phyloP scores from a whole-genome alignment of 1,140 invertebrate species.

The Cydia fagiglandana region DNA sequence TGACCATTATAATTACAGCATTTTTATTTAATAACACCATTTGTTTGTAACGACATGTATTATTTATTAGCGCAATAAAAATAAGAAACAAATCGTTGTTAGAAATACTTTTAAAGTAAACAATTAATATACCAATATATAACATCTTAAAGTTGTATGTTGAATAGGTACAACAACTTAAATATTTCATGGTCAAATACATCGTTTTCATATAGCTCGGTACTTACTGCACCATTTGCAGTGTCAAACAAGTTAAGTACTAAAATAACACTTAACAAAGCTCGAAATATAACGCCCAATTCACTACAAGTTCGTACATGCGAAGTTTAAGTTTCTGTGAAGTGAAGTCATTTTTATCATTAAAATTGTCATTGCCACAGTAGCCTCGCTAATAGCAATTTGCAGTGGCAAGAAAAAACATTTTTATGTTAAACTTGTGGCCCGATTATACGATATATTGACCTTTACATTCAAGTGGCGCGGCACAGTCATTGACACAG shows the following conservation, averaged over 20 bases:
- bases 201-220: neutral
- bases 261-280: too few species aligned
- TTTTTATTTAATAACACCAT: neutral
- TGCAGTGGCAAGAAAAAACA: neutral
- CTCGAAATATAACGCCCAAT: too few species aligned
- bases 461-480: slow-evolving; percentile 16
- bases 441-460: slow-evolving; percentile 18
- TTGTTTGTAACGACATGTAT: slow-evolving; percentile 36
- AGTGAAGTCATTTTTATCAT: slow-evolving; percentile 4
- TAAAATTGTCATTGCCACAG: neutral
- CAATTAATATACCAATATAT: too few species aligned
- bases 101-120: neutral
- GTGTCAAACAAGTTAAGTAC: neutral
- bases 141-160: too few species aligned
- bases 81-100: slow-evolving; percentile 6
- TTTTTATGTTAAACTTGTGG: slow-evolving; percentile 21
- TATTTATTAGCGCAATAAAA: slow-evolving; percentile 44
- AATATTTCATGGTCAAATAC: neutral
- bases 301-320: too few species aligned
- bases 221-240: neutral
- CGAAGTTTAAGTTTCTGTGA: neutral
- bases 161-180: neutral
- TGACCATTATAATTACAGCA: slow-evolving; percentile 34
- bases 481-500: slow-evolving; percentile 28
- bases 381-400: neutral